Conservation (phyloP, 2,797 vertebrate species). For the Kryptopterus vitreolus region DNA sequence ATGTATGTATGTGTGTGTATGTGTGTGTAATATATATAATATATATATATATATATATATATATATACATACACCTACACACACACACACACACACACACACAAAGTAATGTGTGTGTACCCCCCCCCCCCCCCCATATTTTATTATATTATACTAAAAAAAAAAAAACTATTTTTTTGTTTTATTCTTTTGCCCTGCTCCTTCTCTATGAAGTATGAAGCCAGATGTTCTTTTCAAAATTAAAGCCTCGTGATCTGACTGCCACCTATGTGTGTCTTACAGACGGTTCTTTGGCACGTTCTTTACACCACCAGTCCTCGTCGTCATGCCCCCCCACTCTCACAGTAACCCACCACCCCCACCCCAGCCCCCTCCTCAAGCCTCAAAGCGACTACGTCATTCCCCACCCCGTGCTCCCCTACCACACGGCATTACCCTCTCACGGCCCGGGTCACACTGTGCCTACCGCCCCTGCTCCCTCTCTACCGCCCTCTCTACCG, state of each 20-base stretch:
- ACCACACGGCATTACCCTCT: conserved; percentile 86
- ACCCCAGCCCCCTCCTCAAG: conserved; percentile 84
- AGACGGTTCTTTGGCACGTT: conserved; percentile 91
- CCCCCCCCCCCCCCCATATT: no score
- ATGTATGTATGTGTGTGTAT: no score
- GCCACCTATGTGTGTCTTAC: conserved; percentile 24
- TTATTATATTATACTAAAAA: no score
- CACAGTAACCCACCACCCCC: conserved; percentile 90
- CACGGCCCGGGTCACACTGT: conserved; percentile 87
- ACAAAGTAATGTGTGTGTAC: no score
- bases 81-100: no score
- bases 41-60: no score
- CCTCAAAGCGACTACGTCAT: conserved; percentile 92
- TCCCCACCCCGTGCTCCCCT: conserved; percentile 91
- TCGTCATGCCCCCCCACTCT: conserved; percentile 92
- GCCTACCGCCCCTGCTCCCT: conserved; percentile 77
- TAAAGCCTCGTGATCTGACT: neutral
- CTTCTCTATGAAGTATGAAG: no score
- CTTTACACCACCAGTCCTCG: conserved; percentile 92
- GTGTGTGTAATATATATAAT: no score
- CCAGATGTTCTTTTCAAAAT: neutral
- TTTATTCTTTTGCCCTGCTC: no score
- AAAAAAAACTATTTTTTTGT: no score
- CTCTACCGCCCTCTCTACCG: conserved; percentile 70
- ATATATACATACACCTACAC: no score